phyloP scores from a whole-genome alignment of 1,140 invertebrate species.

The Micrasema longulum region DNA sequence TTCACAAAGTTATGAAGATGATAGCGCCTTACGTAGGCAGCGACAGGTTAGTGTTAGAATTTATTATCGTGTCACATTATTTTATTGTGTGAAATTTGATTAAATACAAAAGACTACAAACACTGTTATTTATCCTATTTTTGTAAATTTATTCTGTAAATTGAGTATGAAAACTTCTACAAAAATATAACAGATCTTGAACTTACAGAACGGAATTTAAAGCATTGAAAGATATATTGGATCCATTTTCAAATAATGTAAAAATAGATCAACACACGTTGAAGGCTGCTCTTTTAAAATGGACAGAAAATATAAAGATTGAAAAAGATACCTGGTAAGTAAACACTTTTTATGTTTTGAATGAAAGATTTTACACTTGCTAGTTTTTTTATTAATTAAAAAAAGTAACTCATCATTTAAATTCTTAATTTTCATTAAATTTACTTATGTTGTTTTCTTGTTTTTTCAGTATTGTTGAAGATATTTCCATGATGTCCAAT shows the following conservation, averaged over 20 bases:
- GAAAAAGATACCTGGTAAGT: slow-evolving; percentile 31
- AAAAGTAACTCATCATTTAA: neutral
- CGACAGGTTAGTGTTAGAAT: slow-evolving; percentile 21
- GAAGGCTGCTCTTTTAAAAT: slow-evolving; percentile 29
- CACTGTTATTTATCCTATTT: neutral
- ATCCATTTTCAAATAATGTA: slow-evolving; percentile 11
- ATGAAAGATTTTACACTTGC: neutral
- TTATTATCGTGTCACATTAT: too few relatives aligned
- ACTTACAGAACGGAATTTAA: slow-evolving; percentile 29
- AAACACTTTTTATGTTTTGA: neutral
- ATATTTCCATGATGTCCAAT: slow-evolving; percentile 23
- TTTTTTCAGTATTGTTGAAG: slow-evolving; percentile 36
- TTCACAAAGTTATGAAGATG: slow-evolving; percentile 25
- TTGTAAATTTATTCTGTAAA: neutral
- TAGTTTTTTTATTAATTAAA: neutral
- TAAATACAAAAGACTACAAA: neutral
- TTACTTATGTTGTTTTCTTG: slow-evolving; percentile 3
- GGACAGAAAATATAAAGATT: slow-evolving; percentile 32
- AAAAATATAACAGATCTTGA: too few relatives aligned
- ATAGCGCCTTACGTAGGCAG: slow-evolving; percentile 38
- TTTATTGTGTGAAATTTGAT: too few relatives aligned
- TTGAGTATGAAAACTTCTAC: too few relatives aligned
- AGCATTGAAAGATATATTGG: slow-evolving; percentile 28
- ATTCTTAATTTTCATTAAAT: neutral
- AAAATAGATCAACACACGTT: slow-evolving; percentile 19